Evolutionary conservation across 2,888 invertebrate species (phyloP), one percentile per base, ranked within the genome.

Genomic region (Tetheella fluctuosa): DNA sequence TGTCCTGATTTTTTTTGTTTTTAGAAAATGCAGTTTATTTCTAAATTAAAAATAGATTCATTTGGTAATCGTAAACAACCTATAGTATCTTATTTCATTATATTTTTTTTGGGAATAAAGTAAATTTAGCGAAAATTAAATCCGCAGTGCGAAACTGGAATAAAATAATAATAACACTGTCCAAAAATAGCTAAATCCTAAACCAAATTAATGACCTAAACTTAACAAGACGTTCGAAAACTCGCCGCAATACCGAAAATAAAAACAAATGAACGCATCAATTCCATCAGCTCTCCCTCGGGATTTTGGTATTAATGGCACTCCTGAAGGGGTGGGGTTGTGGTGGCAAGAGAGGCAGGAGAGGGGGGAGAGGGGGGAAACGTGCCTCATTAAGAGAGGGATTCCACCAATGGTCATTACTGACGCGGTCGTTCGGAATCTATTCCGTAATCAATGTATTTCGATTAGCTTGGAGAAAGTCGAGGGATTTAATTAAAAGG

Each of bases 371-470:
- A n/a, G n/a, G 67, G 66, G 72, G 10, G n/a, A 48, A 77, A 74
- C 75, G 73, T 73, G 77, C 64, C 79, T 85, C 87, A 87, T 86
- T 86, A 48, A 48, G 48, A 48, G 48, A 85, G 77, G 67, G 79
- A 74, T 66, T 82, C 84, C 77, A 80, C 77, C 75, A 76, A 74
- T 73, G 70, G 76, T 76, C 76, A 79, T 82, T 81, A 79, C 75
- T 53, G 59, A 48, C 61, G 58, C 59, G 58, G 63, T 67, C 68
- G 63, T 67, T 61, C 65, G 62, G 64, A 66, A 66, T 73, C 68
- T 64, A 70, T 69, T 68, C 65, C 61, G 67, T 86, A 86, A 90
- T 90, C 89, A 89, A 89, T 90, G 89, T 81, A 80, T 86, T 86
- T 84, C 89, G 87, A 89, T 90, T 90, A 87, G 80, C 64, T 58